These are phyloP conservation scores for Aphodius granarius DNA, from an alignment of 2,888 invertebrate species.

Conservation along the genomic window DNA sequence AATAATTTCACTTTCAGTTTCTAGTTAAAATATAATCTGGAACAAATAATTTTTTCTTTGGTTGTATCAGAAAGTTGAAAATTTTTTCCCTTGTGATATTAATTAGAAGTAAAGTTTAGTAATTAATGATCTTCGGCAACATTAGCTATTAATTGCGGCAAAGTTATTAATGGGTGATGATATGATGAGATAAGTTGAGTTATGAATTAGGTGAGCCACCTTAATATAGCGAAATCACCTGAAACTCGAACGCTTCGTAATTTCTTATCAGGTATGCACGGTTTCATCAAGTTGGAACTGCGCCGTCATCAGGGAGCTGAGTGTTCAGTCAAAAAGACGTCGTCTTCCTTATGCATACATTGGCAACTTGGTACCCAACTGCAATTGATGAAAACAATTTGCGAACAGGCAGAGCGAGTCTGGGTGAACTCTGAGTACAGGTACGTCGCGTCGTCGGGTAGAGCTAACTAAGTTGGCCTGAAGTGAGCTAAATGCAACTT, in stretches of 20 bases:
- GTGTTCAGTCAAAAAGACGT: neutral
- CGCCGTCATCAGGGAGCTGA: neutral
- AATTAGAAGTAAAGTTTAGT: too few species aligned
- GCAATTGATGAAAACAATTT: constrained; percentile 10
- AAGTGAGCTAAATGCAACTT: constrained; percentile 8
- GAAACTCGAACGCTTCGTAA: neutral
- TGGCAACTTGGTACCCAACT: constrained; percentile 2
- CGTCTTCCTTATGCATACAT: constrained; percentile 6
- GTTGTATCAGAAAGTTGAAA: too few species aligned
- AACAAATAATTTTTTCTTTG: too few species aligned
- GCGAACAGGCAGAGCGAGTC: neutral
- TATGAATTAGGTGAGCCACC: too few species aligned
- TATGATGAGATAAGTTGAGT: too few species aligned
- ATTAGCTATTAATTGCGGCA: too few species aligned
- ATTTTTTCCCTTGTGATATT: too few species aligned
- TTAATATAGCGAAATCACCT: neutral
- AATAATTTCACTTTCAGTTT: too few species aligned
- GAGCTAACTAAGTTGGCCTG: constrained; percentile 1
- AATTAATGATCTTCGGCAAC: too few species aligned
- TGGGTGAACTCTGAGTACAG: neutral
- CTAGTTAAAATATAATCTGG: too few species aligned
- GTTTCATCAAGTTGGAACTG: neutral
- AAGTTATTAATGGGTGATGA: too few species aligned
- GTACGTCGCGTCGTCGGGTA: neutral
- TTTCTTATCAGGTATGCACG: neutral